Evolutionary conservation across 1,140 invertebrate genomes (phyloP).

Genomic region (Copidosoma floridanum): DNA sequence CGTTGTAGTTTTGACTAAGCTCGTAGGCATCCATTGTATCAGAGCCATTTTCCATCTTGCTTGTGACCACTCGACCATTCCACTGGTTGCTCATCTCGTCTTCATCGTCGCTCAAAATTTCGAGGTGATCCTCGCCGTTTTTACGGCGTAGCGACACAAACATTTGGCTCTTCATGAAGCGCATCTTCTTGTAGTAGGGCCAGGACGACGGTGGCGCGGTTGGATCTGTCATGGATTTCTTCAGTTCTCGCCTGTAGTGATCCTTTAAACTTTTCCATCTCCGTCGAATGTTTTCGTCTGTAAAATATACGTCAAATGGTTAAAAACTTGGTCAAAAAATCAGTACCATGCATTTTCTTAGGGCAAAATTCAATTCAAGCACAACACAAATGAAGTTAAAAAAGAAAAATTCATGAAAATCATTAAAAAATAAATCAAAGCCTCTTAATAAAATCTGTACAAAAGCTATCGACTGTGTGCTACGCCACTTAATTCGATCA

Average conservation of each 20-base stretch:
- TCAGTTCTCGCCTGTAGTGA: slow-evolving; percentile 23
- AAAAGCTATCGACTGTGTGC: too few species aligned
- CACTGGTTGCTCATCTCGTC: slow-evolving; percentile 17
- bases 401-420: too few species aligned
- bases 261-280: slow-evolving; percentile 28
- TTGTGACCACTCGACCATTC: neutral
- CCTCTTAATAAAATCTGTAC: too few species aligned
- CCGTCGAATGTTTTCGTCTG: slow-evolving; percentile 13
- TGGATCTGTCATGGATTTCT: slow-evolving; percentile 13
- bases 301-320: slow-evolving; percentile 2
- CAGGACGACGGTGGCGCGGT: slow-evolving; percentile 8
- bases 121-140: slow-evolving; percentile 20
- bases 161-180: slow-evolving; percentile 26
- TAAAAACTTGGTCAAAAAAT: neutral
- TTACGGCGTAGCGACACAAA: slow-evolving; percentile 20
- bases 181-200: slow-evolving; percentile 26
- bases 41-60: slow-evolving; percentile 14
- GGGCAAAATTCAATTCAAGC: neutral
- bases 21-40: slow-evolving; percentile 23
- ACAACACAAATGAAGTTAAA: neutral
- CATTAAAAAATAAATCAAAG: too few species aligned
- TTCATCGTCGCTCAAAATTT: slow-evolving; percentile 19
- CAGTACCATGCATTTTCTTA: neutral
- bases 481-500: too few species aligned
- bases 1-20: slow-evolving; percentile 3